Conservation (phyloP, 2,113 vertebrate species). For the Grammomys dolichurus region DNA sequence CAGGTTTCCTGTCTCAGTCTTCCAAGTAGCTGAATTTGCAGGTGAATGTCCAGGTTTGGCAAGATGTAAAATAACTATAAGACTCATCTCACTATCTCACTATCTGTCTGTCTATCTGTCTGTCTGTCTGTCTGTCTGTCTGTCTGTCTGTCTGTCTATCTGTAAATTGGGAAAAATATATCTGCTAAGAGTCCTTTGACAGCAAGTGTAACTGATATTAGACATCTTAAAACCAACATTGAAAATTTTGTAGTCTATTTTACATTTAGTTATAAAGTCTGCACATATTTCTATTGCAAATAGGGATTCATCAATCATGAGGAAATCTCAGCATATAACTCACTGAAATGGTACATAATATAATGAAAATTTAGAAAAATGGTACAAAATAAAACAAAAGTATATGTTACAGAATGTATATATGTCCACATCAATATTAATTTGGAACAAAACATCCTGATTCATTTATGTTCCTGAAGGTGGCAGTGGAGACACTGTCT, state of each 20-base stretch:
- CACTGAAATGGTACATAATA: neutral
- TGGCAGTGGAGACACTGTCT: conserved; percentile 59
- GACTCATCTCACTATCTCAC: neutral
- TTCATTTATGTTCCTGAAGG: conserved; percentile 60
- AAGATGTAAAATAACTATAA: neutral
- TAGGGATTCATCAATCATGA: neutral
- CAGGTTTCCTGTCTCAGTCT: neutral
- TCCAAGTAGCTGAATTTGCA: neutral
- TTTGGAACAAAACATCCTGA: neutral
- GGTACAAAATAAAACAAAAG: neutral
- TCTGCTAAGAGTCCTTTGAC: neutral
- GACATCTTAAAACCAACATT: neutral
- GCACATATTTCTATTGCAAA: neutral
- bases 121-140: too few species aligned
- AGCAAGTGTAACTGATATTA: neutral
- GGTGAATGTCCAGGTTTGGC: neutral
- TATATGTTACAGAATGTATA: neutral
- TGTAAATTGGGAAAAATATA: neutral
- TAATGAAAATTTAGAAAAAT: neutral
- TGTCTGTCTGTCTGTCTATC: neutral
- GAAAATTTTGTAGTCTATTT: neutral
- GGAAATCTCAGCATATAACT: neutral
- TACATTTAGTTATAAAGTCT: neutral
- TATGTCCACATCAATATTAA: neutral
- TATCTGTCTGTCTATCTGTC: neutral